Evolutionary conservation across 2,888 invertebrate species (phyloP).

Genomic region (Drosophila anomalata): DNA sequence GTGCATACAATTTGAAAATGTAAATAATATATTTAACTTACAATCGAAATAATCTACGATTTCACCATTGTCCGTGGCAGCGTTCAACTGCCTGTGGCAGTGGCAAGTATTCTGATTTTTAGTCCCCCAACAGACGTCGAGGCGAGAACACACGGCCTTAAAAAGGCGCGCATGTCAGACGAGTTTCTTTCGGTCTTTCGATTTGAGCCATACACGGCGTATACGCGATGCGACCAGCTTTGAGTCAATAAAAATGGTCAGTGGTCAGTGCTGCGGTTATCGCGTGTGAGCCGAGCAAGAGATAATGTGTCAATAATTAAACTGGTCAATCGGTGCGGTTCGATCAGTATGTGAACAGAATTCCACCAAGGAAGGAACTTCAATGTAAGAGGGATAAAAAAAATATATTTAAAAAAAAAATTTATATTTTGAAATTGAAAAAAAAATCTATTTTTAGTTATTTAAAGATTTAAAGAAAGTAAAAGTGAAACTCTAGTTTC

Average conservation of each 20-base stretch:
- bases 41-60: no score
- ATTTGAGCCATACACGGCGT: slow-evolving; percentile 54
- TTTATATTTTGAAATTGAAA: no score
- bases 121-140: slow-evolving; percentile 65
- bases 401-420: not conserved
- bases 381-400: slow-evolving; percentile 14
- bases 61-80: not conserved
- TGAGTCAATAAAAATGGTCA: slow-evolving; percentile 42
- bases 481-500: not conserved
- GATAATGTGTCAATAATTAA: slow-evolving; percentile 39
- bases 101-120: slow-evolving; percentile 36
- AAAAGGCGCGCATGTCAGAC: slow-evolving; percentile 56
- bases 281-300: slow-evolving; percentile 21
- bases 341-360: slow-evolving; percentile 34
- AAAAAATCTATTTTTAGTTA: no score
- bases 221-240: slow-evolving; percentile 61
- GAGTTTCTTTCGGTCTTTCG: slow-evolving; percentile 29
- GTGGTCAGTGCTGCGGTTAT: slow-evolving; percentile 31
- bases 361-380: slow-evolving; percentile 20
- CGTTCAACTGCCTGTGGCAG: slow-evolving; percentile 5
- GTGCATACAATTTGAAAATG: no score
- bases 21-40: no score
- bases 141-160: slow-evolving; percentile 54
- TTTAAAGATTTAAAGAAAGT: no score
- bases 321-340: slow-evolving; percentile 20